phyloP scores from a whole-genome alignment of 2,888 invertebrate species.

The Trichogramma evanescens region DNA sequence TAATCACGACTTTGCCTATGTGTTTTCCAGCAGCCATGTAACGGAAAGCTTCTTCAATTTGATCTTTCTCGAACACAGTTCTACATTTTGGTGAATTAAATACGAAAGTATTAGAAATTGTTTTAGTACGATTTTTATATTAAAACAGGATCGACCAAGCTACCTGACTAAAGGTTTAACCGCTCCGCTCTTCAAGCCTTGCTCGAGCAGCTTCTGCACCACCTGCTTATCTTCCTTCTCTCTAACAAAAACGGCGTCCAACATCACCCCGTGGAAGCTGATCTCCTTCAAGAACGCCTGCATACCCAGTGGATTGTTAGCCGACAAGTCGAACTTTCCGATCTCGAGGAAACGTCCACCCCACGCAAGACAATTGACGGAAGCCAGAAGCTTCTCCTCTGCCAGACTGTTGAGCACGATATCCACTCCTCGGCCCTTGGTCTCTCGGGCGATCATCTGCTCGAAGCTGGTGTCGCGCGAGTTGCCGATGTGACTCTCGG shows the following conservation, averaged over 20 bases:
- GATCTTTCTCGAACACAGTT: constrained; percentile 57
- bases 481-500: constrained; percentile 70
- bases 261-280: constrained; percentile 70
- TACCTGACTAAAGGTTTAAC: constrained; percentile 58
- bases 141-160: not conserved
- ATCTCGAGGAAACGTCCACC: constrained; percentile 75
- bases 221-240: constrained; percentile 50
- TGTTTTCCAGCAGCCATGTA: constrained; percentile 66
- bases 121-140: not conserved
- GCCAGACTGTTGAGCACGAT: constrained; percentile 86
- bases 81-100: constrained; percentile 32
- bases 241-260: constrained; percentile 60
- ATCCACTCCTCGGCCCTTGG: constrained; percentile 83
- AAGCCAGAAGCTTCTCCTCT: constrained; percentile 80
- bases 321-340: constrained; percentile 74
- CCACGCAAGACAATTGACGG: constrained; percentile 55
- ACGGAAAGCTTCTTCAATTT: constrained; percentile 68
- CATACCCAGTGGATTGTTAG: constrained; percentile 60
- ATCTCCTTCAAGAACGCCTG: constrained; percentile 63
- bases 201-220: constrained; percentile 53
- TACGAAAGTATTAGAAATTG: not conserved
- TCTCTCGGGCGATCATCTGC: constrained; percentile 69
- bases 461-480: constrained; percentile 84
- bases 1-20: constrained; percentile 60
- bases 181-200: constrained; percentile 59